phyloP scores from a whole-genome alignment of 2,113 vertebrate genomes.

The Camelus bactrianus region DNA sequence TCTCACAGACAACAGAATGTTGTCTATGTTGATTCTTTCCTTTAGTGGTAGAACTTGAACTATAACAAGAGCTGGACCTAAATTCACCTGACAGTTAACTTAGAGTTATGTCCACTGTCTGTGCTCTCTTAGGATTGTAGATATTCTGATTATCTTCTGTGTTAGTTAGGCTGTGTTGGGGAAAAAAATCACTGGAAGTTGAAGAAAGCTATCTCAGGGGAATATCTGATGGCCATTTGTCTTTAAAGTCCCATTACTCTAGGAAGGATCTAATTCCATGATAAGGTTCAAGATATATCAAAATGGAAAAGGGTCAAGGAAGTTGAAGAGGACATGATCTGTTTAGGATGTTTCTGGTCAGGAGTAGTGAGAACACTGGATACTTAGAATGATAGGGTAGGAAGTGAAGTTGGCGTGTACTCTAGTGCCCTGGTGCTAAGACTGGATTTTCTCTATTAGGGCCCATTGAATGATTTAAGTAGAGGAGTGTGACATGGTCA shows the following conservation, averaged over 20 bases:
- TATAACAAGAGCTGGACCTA: background rate
- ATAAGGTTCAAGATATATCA: background rate
- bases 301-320: background rate
- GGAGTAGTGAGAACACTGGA: background rate
- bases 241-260: background rate
- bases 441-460: background rate
- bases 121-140: background rate
- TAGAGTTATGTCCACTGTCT: background rate
- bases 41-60: constrained; percentile 20
- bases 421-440: background rate
- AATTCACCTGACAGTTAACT: background rate
- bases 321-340: background rate
- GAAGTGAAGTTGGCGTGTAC: background rate
- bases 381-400: background rate
- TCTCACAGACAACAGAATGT: background rate
- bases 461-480: background rate
- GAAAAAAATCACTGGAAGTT: background rate
- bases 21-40: background rate
- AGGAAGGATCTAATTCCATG: background rate
- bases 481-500: background rate
- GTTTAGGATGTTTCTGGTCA: background rate
- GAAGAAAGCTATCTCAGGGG: background rate
- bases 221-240: background rate
- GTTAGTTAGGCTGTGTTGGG: background rate
- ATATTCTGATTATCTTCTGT: background rate